These are phyloP conservation scores for Anoplius nigerrimus DNA, from an alignment of 2,888 invertebrate species.

Conservation along the genomic window DNA sequence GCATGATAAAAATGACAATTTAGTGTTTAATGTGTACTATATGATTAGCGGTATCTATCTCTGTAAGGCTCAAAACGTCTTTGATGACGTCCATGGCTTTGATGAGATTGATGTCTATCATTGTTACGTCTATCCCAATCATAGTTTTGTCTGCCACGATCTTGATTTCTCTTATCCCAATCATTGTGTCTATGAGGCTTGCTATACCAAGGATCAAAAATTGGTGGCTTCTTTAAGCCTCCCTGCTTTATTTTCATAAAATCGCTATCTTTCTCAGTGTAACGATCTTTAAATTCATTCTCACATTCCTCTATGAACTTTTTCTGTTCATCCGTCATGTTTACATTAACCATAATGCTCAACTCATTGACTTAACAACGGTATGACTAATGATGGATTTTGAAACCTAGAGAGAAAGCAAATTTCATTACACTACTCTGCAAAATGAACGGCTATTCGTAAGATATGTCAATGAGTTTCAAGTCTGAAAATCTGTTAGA, in stretches of 20 bases:
- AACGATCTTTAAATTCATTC: slow-evolving; percentile 79
- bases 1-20: neutral
- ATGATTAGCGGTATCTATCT: neutral
- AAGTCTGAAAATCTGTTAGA: too few species aligned
- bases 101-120: slow-evolving; percentile 45
- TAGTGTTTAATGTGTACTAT: neutral
- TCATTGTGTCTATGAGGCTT: slow-evolving; percentile 55
- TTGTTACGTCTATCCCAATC: slow-evolving; percentile 51
- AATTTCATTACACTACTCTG: too few species aligned
- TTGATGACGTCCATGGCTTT: slow-evolving; percentile 43
- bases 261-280: slow-evolving; percentile 80
- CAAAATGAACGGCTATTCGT: too few species aligned
- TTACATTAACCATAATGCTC: slow-evolving; percentile 40
- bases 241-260: slow-evolving; percentile 77
- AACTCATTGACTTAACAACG: too few species aligned
- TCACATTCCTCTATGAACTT: slow-evolving; percentile 81
- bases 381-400: too few species aligned
- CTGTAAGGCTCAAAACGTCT: slow-evolving; percentile 29
- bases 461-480: too few species aligned
- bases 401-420: too few species aligned
- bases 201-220: slow-evolving; percentile 78
- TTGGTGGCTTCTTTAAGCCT: slow-evolving; percentile 77
- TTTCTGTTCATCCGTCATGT: slow-evolving; percentile 78
- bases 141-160: slow-evolving; percentile 44
- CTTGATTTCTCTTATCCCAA: slow-evolving; percentile 57